Evolutionary conservation across 2,113 vertebrate species (phyloP).

Genomic region (Cricetomys ansorgei): DNA sequence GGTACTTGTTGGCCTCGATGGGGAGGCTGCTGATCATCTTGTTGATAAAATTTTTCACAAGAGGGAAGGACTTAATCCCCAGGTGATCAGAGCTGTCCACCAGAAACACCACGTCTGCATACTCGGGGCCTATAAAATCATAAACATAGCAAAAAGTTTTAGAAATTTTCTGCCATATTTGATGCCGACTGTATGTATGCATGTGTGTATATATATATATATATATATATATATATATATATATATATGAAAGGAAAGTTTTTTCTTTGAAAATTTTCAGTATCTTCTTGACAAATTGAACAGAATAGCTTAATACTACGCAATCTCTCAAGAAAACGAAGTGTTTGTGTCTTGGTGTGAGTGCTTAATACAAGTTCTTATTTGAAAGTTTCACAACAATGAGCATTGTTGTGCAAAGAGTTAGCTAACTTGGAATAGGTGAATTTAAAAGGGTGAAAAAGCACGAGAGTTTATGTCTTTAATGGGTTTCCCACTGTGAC

Average conservation of each 20-base stretch:
- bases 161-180: not conserved
- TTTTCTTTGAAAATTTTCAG: not conserved
- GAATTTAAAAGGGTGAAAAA: not conserved
- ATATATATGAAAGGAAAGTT: not conserved
- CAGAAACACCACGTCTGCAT: constrained; percentile 83
- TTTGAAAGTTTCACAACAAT: constrained; percentile 13
- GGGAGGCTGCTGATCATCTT: constrained; percentile 76
- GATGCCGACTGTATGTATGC: not conserved
- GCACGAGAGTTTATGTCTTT: not conserved
- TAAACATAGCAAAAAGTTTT: not conserved
- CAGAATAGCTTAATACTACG: not conserved
- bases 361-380: not conserved
- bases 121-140: constrained; percentile 68
- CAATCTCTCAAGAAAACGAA: constrained; percentile 6
- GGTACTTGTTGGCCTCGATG: constrained; percentile 78
- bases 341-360: not conserved
- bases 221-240: not conserved
- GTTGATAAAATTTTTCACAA: constrained; percentile 76
- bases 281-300: not conserved
- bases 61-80: constrained; percentile 68
- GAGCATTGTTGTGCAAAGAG: not conserved
- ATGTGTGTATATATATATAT: not conserved
- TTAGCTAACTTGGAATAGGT: not conserved
- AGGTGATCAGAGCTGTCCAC: constrained; percentile 81
- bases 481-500: not conserved